phyloP scores from a whole-genome alignment of 35 echinoderm and acorn worm genomes.

The Antedon bifida region DNA sequence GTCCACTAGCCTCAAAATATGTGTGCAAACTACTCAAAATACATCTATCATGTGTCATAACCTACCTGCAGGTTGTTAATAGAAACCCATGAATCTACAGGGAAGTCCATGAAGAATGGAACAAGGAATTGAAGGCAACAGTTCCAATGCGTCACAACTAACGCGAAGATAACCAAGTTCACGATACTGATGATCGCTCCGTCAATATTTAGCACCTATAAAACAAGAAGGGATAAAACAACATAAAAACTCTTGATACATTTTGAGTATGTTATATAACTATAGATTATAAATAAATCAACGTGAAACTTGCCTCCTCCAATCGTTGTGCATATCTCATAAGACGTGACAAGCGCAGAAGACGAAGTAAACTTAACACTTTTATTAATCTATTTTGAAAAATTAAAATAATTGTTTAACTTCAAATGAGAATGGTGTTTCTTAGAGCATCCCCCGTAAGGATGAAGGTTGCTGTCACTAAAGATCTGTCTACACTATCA shows the following conservation, averaged over 20 bases:
- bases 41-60: no score
- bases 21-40: no score
- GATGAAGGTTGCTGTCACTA: no score
- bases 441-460: no score
- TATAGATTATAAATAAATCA: background rate
- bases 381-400: slow-evolving; percentile 57
- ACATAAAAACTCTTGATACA: no score
- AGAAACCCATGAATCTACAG: slow-evolving; percentile 71
- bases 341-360: slow-evolving; percentile 67
- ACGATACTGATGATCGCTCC: slow-evolving; percentile 86
- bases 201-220: slow-evolving; percentile 69
- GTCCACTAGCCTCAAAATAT: no score
- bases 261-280: no score
- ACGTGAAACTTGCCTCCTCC: slow-evolving; percentile 48
- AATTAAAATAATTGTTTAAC: slow-evolving; percentile 10
- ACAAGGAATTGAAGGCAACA: slow-evolving; percentile 91
- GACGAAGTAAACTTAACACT: slow-evolving; percentile 63
- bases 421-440: slow-evolving; percentile 35
- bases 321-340: slow-evolving; percentile 75
- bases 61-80: slow-evolving; percentile 69
- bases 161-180: slow-evolving; percentile 50
- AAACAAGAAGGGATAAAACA: background rate
- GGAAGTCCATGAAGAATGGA: slow-evolving; percentile 79
- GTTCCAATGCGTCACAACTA: slow-evolving; percentile 83
- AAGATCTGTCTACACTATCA: no score